Evolutionary conservation across 2,888 invertebrate species (phyloP).

Genomic region (Andrena hattorfiana): DNA sequence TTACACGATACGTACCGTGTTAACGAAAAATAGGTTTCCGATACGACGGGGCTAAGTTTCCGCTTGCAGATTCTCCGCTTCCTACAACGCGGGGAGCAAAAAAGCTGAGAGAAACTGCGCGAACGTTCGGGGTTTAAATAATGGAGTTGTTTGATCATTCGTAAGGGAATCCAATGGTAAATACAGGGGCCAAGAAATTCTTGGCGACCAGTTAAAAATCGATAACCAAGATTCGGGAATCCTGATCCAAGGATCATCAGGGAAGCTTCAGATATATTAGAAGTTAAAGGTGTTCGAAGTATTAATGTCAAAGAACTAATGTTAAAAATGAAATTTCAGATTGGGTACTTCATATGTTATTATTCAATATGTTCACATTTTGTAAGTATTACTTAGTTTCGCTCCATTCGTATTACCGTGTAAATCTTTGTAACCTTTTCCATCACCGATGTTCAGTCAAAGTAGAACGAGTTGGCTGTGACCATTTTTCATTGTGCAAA

Average conservation of each 20-base stretch:
- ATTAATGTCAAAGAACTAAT: too few species aligned
- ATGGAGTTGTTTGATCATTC: slow-evolving; percentile 28
- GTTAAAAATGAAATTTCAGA: not conserved
- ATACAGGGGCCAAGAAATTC: not conserved
- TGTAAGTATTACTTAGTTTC: too few species aligned
- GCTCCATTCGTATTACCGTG: too few species aligned
- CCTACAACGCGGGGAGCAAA: slow-evolving; percentile 2
- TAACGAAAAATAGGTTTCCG: slow-evolving; percentile 61
- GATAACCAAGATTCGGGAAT: not conserved
- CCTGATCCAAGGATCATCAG: not conserved
- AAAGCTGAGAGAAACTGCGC: not conserved
- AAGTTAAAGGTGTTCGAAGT: too few species aligned
- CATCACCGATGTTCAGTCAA: not conserved
- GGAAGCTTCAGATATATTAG: too few species aligned
- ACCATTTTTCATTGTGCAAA: not conserved
- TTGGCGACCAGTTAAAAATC: not conserved
- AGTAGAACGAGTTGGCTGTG: not conserved
- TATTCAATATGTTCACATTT: too few species aligned
- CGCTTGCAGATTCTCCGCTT: slow-evolving; percentile 28
- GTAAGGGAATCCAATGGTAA: slow-evolving; percentile 1
- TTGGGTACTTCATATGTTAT: not conserved
- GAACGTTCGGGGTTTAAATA: slow-evolving; percentile 38
- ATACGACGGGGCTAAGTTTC: slow-evolving; percentile 47
- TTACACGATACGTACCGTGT: slow-evolving; percentile 44
- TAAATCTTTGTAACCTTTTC: too few species aligned